Evolutionary conservation across 1,140 invertebrate genomes (phyloP), one percentile per base, ranked within the genome.

Genomic region (Drosophila nikananu): DNA sequence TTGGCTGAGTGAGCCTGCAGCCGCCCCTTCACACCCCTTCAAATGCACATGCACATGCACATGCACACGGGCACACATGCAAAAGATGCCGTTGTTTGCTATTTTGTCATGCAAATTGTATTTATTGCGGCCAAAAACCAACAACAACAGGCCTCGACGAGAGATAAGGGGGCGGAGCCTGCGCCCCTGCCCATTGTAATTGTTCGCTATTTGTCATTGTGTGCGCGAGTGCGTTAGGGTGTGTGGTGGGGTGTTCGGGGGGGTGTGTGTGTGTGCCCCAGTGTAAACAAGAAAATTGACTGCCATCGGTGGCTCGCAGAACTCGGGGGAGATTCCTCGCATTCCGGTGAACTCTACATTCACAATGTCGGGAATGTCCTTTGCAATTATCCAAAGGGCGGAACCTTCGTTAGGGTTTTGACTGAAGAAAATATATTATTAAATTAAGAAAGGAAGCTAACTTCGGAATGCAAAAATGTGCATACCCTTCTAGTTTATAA

Each of bases 81-180:
- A 73, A 77, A 89, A 84, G 84, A 68, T 84, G 84, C 57, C 73
- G 86, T 84, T 89, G 84, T 90, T 89, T 89, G 86, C 86, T 89
- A 89, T 89, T 89, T 89, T 89, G 86, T 90, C 86, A 89, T 89
- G 86, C 86, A 89, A 89, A 89, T 89, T 89, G 86, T 89, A 89
- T 89, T 89, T 89, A 89, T 89, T 89, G 86, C 86, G 86, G 79
- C 84, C 81, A 75, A 81, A 86, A 78, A 79, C 73, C 74, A 74
- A 62, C 46, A 73, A 65, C 19, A 60, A 54, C 35, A 44, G 63
- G 25, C n/a, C 27, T 41, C 17, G 9, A 17, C 46, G 41, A 67
- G 58, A 67, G 52, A 72, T 66, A 62, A 39, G 72, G 51, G 76
- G 80, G 80, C 62, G 82, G 66, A 60, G 68, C 67, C 60, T 32